These are phyloP conservation scores for Pyrochroa serraticornis DNA, from an alignment of 2,888 invertebrate species.

Conservation along the genomic window DNA sequence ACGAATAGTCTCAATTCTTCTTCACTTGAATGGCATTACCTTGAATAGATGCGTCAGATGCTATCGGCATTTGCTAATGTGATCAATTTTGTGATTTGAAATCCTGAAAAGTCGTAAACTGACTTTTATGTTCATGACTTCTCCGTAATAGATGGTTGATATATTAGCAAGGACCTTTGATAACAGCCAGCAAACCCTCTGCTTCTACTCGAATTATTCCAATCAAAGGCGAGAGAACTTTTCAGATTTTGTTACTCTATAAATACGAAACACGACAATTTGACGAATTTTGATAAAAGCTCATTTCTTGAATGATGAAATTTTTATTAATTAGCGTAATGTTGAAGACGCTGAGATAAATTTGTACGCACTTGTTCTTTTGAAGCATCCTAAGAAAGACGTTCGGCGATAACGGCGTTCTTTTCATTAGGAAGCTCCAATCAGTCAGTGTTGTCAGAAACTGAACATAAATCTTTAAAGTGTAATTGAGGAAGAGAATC, in stretches of 20 bases:
- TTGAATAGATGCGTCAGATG: constrained; percentile 39
- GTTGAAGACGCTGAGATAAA: neutral
- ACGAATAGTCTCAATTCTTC: constrained; percentile 10
- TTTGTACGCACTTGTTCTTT: constrained; percentile 4
- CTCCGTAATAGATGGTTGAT: constrained; percentile 33
- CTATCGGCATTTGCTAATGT: constrained; percentile 45
- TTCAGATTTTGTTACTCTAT: too few species aligned
- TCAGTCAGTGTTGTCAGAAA: constrained; percentile 23
- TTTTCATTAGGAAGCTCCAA: constrained; percentile 21
- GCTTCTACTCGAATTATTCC: too few species aligned
- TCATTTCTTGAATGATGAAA: too few species aligned
- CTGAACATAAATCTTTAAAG: constrained; percentile 23
- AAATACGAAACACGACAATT: too few species aligned
- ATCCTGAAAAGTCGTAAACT: constrained; percentile 38
- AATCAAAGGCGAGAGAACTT: too few species aligned
- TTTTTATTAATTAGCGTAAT: too few species aligned
- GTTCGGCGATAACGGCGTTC: constrained; percentile 11
- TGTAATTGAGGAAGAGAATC: constrained; percentile 20
- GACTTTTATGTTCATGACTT: constrained; percentile 39
- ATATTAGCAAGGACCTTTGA: constrained; percentile 25
- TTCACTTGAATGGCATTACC: constrained; percentile 23
- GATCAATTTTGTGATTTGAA: constrained; percentile 45
- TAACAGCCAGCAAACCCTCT: neutral
- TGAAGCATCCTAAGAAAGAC: constrained; percentile 8
- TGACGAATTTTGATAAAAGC: too few species aligned